These are phyloP conservation scores for Rhynchotus rufescens DNA, from an alignment of 2,797 vertebrate species.

Conservation along the genomic window DNA sequence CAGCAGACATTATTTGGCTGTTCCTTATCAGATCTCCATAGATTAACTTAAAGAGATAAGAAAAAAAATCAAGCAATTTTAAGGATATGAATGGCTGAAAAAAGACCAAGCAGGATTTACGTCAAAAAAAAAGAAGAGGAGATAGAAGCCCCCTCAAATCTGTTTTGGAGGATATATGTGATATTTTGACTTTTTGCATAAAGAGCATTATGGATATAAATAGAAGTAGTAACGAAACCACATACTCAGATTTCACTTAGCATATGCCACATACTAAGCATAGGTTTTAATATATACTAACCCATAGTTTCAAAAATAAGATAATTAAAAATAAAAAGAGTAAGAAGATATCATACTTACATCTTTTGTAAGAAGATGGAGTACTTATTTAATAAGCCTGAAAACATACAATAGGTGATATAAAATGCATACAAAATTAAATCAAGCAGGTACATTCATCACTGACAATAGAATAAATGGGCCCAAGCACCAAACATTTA, in stretches of 20 bases:
- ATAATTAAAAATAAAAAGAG: not conserved
- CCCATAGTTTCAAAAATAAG: slow-evolving; percentile 15
- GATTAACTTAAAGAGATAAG: not conserved
- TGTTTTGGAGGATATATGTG: not conserved
- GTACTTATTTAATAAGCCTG: slow-evolving; percentile 71
- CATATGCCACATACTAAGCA: slow-evolving; percentile 3
- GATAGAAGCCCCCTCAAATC: not conserved
- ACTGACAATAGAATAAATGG: slow-evolving; percentile 80
- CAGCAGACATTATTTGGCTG: not conserved
- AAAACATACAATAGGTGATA: slow-evolving; percentile 68
- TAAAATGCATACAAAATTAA: slow-evolving; percentile 78
- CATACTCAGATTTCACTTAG: not conserved
- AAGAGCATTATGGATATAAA: not conserved
- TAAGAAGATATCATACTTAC: slow-evolving; percentile 8
- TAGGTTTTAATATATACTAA: no score
- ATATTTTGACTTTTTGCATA: not conserved
- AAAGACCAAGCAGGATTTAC: not conserved
- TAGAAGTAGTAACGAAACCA: not conserved
- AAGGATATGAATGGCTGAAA: not conserved
- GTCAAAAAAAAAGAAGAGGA: not conserved
- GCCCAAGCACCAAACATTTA: slow-evolving; percentile 72
- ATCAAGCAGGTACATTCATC: slow-evolving; percentile 78
- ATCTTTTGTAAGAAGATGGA: slow-evolving; percentile 56
- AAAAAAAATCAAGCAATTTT: not conserved
- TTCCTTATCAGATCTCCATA: not conserved